A percentile compares a stretch with the other conserved stretches of the same genome.
phyloP scores from a whole-genome alignment of 2,888 invertebrate species.

The Psylliodes chrysocephalus region DNA sequence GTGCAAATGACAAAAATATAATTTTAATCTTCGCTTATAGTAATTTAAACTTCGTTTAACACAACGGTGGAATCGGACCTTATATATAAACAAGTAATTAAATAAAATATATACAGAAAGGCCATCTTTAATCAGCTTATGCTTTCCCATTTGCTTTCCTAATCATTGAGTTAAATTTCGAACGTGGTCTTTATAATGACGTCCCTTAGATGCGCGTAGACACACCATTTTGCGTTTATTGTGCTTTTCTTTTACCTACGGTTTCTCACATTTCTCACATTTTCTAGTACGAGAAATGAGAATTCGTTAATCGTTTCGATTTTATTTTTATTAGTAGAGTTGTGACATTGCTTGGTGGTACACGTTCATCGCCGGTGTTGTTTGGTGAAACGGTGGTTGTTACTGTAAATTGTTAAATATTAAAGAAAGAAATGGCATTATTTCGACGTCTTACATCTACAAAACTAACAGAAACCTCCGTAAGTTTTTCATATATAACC shows the following conservation, averaged over 20 bases:
- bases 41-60: no score
- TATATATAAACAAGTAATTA: no score
- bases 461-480: constrained; percentile 73
- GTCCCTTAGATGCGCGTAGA: no score
- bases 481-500: constrained; percentile 52
- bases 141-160: no score
- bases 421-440: constrained; percentile 70
- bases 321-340: background rate
- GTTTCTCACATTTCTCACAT: background rate
- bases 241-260: background rate
- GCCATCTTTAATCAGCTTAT: no score
- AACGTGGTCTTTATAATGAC: no score
- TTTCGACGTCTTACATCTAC: constrained; percentile 71
- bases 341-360: background rate
- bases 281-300: background rate
- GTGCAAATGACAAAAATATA: no score
- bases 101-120: no score
- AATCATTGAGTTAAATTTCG: no score
- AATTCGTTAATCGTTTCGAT: background rate
- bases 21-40: no score
- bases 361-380: background rate
- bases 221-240: no score
- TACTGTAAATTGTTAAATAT: constrained; percentile 6
- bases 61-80: no score
- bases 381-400: constrained; percentile 9